Percentiles rank a stretch among this genome's conserved stretches.
Evolutionary conservation across 1,140 invertebrate genomes (phyloP).

Genomic region (Drosophila pruinosa): DNA sequence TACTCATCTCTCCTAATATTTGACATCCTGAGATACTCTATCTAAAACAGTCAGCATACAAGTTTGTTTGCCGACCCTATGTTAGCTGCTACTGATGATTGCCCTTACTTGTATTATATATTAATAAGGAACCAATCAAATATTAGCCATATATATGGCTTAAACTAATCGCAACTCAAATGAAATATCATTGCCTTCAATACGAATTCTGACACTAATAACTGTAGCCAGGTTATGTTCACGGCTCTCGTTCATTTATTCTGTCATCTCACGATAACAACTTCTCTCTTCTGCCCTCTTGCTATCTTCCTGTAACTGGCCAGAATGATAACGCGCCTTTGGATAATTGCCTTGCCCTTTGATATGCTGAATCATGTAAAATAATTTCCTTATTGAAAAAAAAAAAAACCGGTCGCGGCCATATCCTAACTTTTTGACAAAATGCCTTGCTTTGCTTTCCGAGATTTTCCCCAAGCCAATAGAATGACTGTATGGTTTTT

Average conservation of each 20-base stretch:
- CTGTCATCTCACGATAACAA: conserved; percentile 22
- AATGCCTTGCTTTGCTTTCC: conserved; percentile 9
- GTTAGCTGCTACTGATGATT: not conserved
- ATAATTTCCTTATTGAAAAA: conserved; percentile 43
- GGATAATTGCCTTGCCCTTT: conserved; percentile 45
- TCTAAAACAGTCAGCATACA: not conserved
- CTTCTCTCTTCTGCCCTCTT: not conserved
- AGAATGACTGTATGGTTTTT: conserved; percentile 25
- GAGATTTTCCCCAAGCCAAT: conserved; percentile 1
- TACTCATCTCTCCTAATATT: not conserved
- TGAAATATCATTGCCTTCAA: conserved; percentile 10
- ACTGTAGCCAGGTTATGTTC: conserved; percentile 1
- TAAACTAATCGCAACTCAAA: conserved; percentile 5
- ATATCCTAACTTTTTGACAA: conserved; percentile 41
- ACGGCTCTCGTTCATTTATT: not conserved
- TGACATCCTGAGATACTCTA: not conserved
- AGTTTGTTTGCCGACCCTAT: not conserved
- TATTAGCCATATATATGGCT: not conserved
- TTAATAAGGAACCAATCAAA: not conserved
- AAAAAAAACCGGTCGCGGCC: conserved; percentile 8
- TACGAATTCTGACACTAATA: not conserved
- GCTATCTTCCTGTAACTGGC: not conserved
- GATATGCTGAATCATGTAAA: conserved; percentile 50
- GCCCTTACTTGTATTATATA: not conserved
- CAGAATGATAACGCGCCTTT: conserved; percentile 39